Conservation (phyloP, 2,113 vertebrate genomes). For the Aplodontia rufa region DNA sequence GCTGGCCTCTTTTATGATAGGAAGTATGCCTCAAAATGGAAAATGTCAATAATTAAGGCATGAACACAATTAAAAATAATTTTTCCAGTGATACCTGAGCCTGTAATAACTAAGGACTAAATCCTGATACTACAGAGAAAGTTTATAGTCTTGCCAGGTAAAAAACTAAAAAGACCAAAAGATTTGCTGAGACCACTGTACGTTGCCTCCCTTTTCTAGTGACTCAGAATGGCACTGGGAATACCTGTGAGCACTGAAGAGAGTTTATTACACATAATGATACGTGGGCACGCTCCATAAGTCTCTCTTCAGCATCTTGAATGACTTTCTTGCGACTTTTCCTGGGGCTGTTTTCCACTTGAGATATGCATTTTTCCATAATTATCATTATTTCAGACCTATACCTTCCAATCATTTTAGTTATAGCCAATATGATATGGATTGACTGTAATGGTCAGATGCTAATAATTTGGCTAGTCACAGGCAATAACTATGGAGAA, state of each 20-base stretch:
- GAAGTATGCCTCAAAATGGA: constrained; percentile 53
- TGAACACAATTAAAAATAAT: not conserved
- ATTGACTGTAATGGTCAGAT: not conserved
- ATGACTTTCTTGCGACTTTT: not conserved
- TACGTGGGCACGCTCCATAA: not conserved
- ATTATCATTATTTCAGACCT: not conserved
- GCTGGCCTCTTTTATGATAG: constrained; percentile 56
- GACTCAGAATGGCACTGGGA: not conserved
- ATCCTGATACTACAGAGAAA: not conserved
- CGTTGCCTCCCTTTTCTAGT: not conserved
- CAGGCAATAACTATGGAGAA: not conserved
- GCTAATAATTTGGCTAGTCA: not conserved
- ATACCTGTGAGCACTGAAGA: not conserved
- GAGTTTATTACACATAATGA: not conserved
- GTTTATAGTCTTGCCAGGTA: constrained; percentile 6
- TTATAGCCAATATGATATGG: not conserved
- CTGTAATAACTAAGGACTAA: not conserved
- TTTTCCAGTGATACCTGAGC: not conserved
- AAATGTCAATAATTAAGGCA: constrained; percentile 20
- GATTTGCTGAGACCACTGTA: not conserved
- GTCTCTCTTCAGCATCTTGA: not conserved
- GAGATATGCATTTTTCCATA: not conserved
- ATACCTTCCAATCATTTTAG: not conserved
- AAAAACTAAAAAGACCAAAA: not conserved
- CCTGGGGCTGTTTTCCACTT: not conserved